Evolutionary conservation across 1,140 invertebrate species (phyloP).

Genomic region (Drosophila arawakana): DNA sequence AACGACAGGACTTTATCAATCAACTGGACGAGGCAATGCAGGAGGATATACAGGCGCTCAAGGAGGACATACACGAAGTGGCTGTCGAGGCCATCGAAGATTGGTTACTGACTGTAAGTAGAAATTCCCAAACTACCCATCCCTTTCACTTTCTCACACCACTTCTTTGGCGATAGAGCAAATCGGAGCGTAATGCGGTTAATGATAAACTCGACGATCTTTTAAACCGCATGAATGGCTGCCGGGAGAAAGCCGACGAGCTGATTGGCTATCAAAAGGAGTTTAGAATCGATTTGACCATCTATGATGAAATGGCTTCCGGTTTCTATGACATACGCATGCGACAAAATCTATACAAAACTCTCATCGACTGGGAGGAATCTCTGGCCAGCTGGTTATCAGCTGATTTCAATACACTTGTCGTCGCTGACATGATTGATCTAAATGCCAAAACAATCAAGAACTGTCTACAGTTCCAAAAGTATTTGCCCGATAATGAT

Average conservation of each 20-base stretch:
- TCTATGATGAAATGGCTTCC: conserved; percentile 92
- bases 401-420: conserved; percentile 88
- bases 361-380: conserved; percentile 89
- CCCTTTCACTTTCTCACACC: background rate
- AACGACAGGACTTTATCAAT: conserved; percentile 85
- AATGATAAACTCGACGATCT: conserved; percentile 87
- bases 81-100: conserved; percentile 82
- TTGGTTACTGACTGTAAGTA: conserved; percentile 68
- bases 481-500: conserved; percentile 90
- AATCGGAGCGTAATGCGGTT: conserved; percentile 88
- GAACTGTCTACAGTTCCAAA: conserved; percentile 90
- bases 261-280: conserved; percentile 89
- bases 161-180: conserved; percentile 18
- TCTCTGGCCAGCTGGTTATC: conserved; percentile 85
- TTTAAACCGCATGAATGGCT: conserved; percentile 86
- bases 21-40: conserved; percentile 86
- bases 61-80: conserved; percentile 86
- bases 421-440: conserved; percentile 89
- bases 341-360: conserved; percentile 91
- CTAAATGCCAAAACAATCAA: conserved; percentile 89
- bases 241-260: conserved; percentile 88
- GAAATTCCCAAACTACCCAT: too few relatives aligned
- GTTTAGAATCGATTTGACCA: conserved; percentile 91
- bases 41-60: conserved; percentile 85
- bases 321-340: conserved; percentile 91